Percentiles rank a stretch among this genome's conserved stretches.
phyloP scores from a whole-genome alignment of 1,140 invertebrate genomes.

The Drosophila nannoptera region DNA sequence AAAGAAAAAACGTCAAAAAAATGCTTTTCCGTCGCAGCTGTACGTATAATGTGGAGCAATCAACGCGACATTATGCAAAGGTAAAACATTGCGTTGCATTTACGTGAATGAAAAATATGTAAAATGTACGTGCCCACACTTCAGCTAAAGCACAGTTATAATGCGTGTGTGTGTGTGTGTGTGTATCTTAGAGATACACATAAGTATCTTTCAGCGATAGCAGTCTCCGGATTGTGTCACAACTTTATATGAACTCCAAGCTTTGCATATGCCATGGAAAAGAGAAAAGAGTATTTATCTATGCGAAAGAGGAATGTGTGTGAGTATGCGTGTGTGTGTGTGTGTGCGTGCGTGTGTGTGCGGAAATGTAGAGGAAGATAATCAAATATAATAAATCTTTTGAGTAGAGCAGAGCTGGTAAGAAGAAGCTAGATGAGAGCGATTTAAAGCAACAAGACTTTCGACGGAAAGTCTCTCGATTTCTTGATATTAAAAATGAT shows the following conservation, averaged over 20 bases:
- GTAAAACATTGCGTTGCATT: slow-evolving; percentile 64
- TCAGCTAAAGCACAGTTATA: slow-evolving; percentile 7
- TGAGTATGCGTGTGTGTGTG: neutral
- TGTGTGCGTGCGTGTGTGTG: no score
- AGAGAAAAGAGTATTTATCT: neutral
- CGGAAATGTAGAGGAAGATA: neutral
- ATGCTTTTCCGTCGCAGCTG: slow-evolving; percentile 73
- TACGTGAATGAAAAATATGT: slow-evolving; percentile 38
- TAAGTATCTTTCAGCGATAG: neutral
- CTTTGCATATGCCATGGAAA: slow-evolving; percentile 7
- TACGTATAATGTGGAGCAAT: slow-evolving; percentile 76
- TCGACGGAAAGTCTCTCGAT: no score
- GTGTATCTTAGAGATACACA: slow-evolving; percentile 1
- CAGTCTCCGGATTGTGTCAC: neutral
- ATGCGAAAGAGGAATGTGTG: neutral
- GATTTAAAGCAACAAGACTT: no score
- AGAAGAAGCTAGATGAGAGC: neutral
- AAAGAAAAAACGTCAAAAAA: slow-evolving; percentile 1
- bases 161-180: no score
- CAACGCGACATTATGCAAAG: slow-evolving; percentile 76
- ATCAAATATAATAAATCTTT: slow-evolving; percentile 1
- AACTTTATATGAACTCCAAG: slow-evolving; percentile 6
- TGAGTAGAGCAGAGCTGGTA: neutral
- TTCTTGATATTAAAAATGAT: neutral
- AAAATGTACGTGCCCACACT: slow-evolving; percentile 54